Percentiles rank a stretch among this genome's conserved stretches.
Evolutionary conservation across 2,888 invertebrate genomes (phyloP).

Genomic region (Prosopocoilus inquinatus): DNA sequence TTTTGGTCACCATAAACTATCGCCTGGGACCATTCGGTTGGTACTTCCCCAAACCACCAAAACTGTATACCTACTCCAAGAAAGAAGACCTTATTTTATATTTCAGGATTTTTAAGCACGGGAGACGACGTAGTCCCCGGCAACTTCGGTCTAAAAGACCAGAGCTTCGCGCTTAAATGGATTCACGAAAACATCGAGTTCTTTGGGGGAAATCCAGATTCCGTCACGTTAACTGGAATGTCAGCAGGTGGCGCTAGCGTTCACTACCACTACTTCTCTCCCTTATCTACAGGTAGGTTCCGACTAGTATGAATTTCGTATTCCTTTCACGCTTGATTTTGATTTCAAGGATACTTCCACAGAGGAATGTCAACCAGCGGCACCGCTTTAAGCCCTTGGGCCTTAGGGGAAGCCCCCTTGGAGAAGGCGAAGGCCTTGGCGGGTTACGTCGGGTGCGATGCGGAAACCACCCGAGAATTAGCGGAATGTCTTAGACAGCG

Average conservation of each 20-base stretch:
- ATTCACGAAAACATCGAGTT: constrained; percentile 61
- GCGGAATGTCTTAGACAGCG: constrained; percentile 62
- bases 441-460: constrained; percentile 60
- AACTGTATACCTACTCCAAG: not conserved
- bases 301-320: not conserved
- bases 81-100: not conserved
- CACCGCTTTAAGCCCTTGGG: constrained; percentile 57
- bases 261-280: constrained; percentile 67
- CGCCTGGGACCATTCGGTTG: constrained; percentile 64
- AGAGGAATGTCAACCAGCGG: constrained; percentile 68
- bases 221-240: constrained; percentile 63
- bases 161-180: constrained; percentile 66
- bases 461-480: constrained; percentile 53
- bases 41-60: constrained; percentile 41
- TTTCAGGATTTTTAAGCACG: constrained; percentile 67
- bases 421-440: constrained; percentile 61
- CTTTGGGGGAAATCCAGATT: constrained; percentile 67
- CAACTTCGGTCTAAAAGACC: constrained; percentile 71
- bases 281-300: constrained; percentile 49
- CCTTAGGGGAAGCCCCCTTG: constrained; percentile 54
- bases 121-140: constrained; percentile 64
- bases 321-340: not conserved
- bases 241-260: constrained; percentile 72
- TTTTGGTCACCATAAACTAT: constrained; percentile 65
- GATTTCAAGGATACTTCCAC: constrained; percentile 51